Evolutionary conservation across 2,113 vertebrate species (phyloP).

Genomic region (Gyps fulvus): DNA sequence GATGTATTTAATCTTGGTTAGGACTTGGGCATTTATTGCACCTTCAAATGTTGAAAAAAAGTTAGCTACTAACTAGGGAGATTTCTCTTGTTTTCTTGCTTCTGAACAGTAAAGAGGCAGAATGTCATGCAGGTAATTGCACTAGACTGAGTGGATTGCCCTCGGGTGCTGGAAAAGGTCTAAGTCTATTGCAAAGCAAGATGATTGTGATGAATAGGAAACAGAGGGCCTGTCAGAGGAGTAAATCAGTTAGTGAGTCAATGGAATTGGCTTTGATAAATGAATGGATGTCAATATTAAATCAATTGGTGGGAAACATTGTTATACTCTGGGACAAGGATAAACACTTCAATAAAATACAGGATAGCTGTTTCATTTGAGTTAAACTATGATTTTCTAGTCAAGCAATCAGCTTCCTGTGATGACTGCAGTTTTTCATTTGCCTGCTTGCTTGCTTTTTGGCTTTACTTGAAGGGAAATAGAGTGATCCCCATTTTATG

Average conservation of each 20-base stretch:
- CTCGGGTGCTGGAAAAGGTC: conserved; percentile 32
- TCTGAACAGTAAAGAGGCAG: background rate
- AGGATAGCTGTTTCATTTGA: background rate
- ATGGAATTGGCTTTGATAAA: conserved; percentile 50
- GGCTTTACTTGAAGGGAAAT: background rate
- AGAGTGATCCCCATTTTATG: background rate
- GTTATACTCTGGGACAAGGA: background rate
- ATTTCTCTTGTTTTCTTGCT: conserved; percentile 20
- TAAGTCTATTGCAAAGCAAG: conserved; percentile 56
- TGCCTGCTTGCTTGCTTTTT: background rate
- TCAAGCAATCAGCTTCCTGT: background rate
- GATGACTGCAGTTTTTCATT: background rate
- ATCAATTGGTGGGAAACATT: conserved; percentile 23
- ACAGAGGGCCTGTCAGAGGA: conserved; percentile 21
- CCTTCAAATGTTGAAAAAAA: background rate
- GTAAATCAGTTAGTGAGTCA: conserved; percentile 55
- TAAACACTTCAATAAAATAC: conserved; percentile 52
- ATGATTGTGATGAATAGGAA: conserved; percentile 63
- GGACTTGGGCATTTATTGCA: background rate
- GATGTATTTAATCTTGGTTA: background rate
- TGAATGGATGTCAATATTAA: conserved; percentile 36
- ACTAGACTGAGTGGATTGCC: conserved; percentile 36
- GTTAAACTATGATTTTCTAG: background rate
- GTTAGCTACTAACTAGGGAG: background rate
- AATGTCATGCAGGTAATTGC: conserved; percentile 50